A percentile compares a stretch with the other conserved stretches of the same genome.
Evolutionary conservation across 2,113 vertebrate species (phyloP).

Genomic region (Poeciliopsis retropinna): DNA sequence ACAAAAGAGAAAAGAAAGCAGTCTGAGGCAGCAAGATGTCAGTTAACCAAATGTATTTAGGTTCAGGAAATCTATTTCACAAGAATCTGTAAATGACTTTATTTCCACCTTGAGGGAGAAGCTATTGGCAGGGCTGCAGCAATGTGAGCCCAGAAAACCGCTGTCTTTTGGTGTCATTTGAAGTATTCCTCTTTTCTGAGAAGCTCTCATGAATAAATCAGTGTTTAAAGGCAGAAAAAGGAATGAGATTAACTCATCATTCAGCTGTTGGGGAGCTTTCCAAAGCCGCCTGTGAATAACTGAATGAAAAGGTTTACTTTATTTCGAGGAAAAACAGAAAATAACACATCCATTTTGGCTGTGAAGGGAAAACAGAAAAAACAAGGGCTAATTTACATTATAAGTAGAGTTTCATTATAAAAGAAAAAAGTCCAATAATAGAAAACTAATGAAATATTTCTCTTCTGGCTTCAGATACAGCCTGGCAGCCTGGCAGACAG

Average conservation of each 20-base stretch:
- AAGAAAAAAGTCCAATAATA: neutral
- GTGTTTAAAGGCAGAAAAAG: conserved; percentile 17
- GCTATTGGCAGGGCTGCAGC: conserved; percentile 19
- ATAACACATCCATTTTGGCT: neutral
- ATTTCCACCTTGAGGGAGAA: conserved; percentile 15
- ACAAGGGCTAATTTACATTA: conserved; percentile 16
- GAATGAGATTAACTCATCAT: conserved; percentile 38
- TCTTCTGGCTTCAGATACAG: neutral
- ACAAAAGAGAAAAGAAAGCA: neutral
- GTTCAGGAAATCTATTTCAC: conserved; percentile 11
- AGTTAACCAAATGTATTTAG: neutral
- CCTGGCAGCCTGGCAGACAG: neutral
- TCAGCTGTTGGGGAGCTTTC: conserved; percentile 8
- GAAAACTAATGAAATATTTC: neutral
- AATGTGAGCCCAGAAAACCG: conserved; percentile 7
- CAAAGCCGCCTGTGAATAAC: conserved; percentile 17
- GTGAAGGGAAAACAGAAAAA: conserved; percentile 11
- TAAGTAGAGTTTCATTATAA: conserved; percentile 10
- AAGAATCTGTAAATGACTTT: neutral
- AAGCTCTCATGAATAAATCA: conserved; percentile 48
- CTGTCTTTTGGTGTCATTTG: conserved; percentile 10
- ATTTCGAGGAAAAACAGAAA: conserved; percentile 1
- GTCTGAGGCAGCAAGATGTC: neutral
- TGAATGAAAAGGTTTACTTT: conserved; percentile 8
- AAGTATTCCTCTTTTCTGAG: conserved; percentile 9